Conservation (phyloP, 2,113 vertebrate species). For the Malurus elegans region DNA sequence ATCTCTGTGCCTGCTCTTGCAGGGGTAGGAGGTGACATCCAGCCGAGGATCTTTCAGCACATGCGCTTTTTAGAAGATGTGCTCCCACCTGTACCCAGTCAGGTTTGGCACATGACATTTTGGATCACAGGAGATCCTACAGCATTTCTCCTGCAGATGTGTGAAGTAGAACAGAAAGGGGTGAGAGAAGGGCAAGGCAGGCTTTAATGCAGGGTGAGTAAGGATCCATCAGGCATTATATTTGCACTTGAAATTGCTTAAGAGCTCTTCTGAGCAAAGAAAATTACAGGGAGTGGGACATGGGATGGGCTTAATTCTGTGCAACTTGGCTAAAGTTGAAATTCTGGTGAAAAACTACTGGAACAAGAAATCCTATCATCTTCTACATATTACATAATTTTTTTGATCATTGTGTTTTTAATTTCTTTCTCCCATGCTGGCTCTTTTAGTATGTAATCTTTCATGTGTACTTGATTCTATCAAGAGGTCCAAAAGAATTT, state of each 20-base stretch:
- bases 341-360: background rate
- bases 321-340: background rate
- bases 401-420: background rate
- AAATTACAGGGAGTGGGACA: background rate
- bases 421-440: background rate
- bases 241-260: background rate
- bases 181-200: background rate
- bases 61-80: background rate
- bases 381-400: background rate
- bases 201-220: background rate
- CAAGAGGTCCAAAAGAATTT: background rate
- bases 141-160: background rate
- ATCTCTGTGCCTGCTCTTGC: background rate
- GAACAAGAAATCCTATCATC: background rate
- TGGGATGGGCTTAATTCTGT: background rate
- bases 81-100: background rate
- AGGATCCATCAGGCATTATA: background rate
- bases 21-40: background rate
- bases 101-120: fast-evolving
- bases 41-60: background rate
- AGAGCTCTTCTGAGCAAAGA: background rate
- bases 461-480: background rate
- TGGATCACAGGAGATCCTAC: background rate
- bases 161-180: background rate
- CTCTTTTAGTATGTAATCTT: background rate